Percentiles rank a stretch among this genome's conserved stretches.
Evolutionary conservation across 2,113 vertebrate genomes (phyloP).

Genomic region (Melanerpes aurifrons): DNA sequence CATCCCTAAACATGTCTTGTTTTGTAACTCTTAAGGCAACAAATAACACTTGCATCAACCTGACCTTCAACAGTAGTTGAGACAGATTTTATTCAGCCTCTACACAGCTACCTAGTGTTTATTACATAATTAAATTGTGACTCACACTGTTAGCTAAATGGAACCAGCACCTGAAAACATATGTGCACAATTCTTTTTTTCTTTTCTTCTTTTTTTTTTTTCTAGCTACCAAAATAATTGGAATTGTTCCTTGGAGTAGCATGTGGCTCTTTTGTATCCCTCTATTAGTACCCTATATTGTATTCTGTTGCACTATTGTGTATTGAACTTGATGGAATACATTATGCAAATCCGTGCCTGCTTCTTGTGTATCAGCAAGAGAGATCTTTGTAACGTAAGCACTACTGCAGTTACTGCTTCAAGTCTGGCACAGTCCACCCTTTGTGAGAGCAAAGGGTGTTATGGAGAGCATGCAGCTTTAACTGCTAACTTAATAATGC

Average conservation of each 20-base stretch:
- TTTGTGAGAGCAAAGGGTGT: neutral
- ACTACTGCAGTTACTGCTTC: neutral
- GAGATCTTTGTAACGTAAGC: slow-evolving; percentile 34
- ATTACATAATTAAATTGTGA: neutral
- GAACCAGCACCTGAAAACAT: neutral
- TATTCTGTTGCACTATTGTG: slow-evolving; percentile 36
- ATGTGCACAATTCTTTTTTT: no score
- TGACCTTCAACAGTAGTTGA: neutral
- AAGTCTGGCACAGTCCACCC: neutral
- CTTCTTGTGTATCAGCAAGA: slow-evolving; percentile 52
- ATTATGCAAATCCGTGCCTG: slow-evolving; percentile 42
- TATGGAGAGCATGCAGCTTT: neutral
- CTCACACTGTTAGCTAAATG: neutral
- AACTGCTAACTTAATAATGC: neutral
- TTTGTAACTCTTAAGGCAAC: neutral
- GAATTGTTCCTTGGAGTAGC: neutral
- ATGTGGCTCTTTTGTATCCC: neutral
- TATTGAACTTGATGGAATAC: slow-evolving; percentile 54
- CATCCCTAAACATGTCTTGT: neutral
- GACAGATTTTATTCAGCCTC: neutral
- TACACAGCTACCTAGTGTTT: neutral
- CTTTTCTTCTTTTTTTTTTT: neutral
- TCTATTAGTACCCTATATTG: neutral
- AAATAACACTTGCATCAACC: neutral
- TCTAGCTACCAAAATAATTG: neutral